These are phyloP conservation scores for Microcebus lehilahytsara DNA, from an alignment of 2,113 vertebrate species.

Conservation along the genomic window DNA sequence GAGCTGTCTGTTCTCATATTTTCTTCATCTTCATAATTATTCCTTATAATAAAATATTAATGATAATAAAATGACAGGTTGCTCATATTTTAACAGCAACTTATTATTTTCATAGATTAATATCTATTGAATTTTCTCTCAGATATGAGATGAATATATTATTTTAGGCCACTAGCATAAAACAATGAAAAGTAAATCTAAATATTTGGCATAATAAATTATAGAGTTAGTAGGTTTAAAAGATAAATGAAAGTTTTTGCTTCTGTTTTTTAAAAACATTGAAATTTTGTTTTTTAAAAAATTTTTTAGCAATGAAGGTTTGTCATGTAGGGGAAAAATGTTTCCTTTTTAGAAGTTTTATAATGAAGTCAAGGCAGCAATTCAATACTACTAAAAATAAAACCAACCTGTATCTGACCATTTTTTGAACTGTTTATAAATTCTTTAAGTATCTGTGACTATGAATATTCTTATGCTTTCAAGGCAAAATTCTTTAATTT, in stretches of 20 bases:
- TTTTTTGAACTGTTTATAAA: neutral
- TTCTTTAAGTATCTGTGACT: neutral
- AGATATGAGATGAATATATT: neutral
- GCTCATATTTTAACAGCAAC: slow-evolving; percentile 19
- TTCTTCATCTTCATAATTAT: neutral
- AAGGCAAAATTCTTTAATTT: neutral
- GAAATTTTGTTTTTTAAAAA: neutral
- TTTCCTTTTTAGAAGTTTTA: slow-evolving; percentile 15
- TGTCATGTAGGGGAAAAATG: neutral
- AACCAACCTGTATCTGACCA: neutral
- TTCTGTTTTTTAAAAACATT: neutral
- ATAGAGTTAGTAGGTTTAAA: neutral
- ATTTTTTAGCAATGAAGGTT: neutral
- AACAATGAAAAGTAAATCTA: neutral
- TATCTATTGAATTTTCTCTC: neutral
- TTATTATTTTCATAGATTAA: slow-evolving; percentile 29
- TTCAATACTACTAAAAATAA: slow-evolving; percentile 2
- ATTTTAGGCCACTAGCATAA: neutral
- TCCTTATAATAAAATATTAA: neutral
- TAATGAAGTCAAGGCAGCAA: neutral
- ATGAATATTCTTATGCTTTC: neutral
- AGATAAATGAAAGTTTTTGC: neutral
- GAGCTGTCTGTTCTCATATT: neutral
- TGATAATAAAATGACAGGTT: neutral
- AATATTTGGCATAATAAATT: neutral